A percentile compares a stretch with the other conserved stretches of the same genome.
phyloP scores from a whole-genome alignment of 2,888 invertebrate genomes.

The Drosophila hamatofila region DNA sequence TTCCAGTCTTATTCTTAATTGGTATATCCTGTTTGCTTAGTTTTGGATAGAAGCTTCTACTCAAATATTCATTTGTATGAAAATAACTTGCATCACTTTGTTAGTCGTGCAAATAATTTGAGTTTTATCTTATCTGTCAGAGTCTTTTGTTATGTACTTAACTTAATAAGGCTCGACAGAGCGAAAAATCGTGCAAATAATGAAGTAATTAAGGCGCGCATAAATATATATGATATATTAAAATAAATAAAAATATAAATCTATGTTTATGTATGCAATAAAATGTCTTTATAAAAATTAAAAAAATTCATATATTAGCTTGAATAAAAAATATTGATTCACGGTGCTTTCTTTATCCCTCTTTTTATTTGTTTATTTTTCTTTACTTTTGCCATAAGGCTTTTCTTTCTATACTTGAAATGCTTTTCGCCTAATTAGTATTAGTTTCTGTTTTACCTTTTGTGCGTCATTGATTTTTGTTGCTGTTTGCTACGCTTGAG shows the following conservation, averaged over 20 bases:
- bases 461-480: conserved; percentile 55
- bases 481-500: conserved; percentile 15
- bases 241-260: neutral
- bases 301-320: neutral
- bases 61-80: neutral
- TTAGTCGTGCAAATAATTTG: conserved; percentile 1
- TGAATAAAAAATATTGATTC: neutral
- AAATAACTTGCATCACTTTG: neutral
- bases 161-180: neutral
- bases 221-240: neutral
- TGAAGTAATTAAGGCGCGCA: neutral
- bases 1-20: too few species aligned
- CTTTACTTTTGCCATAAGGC: neutral
- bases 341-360: neutral
- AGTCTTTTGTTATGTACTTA: conserved; percentile 8
- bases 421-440: conserved; percentile 45
- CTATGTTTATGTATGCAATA: neutral
- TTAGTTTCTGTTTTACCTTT: conserved; percentile 25
- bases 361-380: neutral
- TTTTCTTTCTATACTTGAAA: conserved; percentile 37
- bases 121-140: conserved; percentile 25
- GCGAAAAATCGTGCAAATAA: conserved; percentile 3
- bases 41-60: neutral
- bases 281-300: neutral
- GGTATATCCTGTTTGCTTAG: neutral